These are phyloP conservation scores for Marisa cornuarietis DNA, from an alignment of 1,140 invertebrate genomes.

Conservation along the genomic window DNA sequence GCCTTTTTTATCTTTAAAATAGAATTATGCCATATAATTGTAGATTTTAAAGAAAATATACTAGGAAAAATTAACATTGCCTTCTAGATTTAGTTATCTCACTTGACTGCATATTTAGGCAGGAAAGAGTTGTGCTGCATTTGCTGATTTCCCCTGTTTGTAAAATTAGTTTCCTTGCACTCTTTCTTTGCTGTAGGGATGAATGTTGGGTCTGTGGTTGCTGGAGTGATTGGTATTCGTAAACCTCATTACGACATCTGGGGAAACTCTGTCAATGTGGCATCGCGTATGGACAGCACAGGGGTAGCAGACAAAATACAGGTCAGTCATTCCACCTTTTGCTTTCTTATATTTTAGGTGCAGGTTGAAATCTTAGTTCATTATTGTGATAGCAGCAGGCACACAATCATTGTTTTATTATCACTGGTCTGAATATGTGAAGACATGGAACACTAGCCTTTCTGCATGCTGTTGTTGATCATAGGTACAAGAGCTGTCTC, in stretches of 20 bases:
- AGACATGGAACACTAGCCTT: no score
- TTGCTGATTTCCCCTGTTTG: background rate
- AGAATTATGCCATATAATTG: no score
- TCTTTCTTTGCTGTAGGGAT: constrained; percentile 75
- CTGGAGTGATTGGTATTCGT: constrained; percentile 94
- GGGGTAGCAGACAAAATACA: constrained; percentile 83
- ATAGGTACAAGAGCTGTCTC: no score
- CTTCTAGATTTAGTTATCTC: constrained; percentile 12
- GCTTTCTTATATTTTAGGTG: no score
- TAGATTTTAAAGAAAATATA: background rate
- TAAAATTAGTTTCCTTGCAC: constrained; percentile 9
- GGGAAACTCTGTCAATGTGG: constrained; percentile 98
- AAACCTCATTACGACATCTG: constrained; percentile 99
- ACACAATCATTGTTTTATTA: no score
- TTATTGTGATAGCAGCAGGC: no score
- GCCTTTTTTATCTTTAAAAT: background rate
- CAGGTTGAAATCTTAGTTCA: no score
- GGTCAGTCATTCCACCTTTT: constrained; percentile 49
- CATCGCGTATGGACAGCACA: constrained; percentile 95
- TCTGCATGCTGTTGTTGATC: no score
- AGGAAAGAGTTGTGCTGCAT: background rate
- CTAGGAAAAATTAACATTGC: background rate
- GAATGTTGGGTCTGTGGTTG: constrained; percentile 94
- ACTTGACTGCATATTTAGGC: no score
- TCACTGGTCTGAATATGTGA: no score